Evolutionary conservation across 2,113 vertebrate genomes (phyloP), one percentile per base, ranked within the genome.

Genomic region (Scatophagus argus): DNA sequence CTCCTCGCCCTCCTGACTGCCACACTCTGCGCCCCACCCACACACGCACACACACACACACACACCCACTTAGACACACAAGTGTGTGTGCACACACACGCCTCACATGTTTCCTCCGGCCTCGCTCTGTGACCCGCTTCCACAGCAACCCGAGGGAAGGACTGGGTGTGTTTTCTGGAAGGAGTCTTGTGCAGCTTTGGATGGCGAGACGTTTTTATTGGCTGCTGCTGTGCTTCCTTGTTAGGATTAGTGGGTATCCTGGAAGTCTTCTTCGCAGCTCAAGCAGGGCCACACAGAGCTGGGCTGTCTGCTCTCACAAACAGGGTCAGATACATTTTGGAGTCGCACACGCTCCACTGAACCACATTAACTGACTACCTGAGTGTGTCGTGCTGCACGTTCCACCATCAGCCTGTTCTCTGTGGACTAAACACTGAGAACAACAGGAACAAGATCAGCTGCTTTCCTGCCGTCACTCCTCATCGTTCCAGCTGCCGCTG

Each of bases 231-330:
- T 9, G 27, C 61, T 43, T 87, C 79, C 74, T 86, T 38, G 69
- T 88, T 82, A 14, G 74, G 84, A 61, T 71, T 25, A 75, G 36
- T 61, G 78, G 11, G 63, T 34, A 75, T 75, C 82, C 72, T 86
- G 83, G 36, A 47, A 23, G 21, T 7, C 16, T 8, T 44, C 21
- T 14, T 43, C 34, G 4, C 43, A 9, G 63, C 39, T 32, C n/a
- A 5, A 23, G 13, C 25, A 1, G n/a, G 6, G 36, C 36, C 39
- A 39, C 36, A 11, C 1, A 21, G 19, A 63, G 32, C 25, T 1
- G 8, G 5, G 6, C 17, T 10, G 44, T 39, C 29, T 63, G 54
- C 25, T 12, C 34, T 46, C n/a, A 39, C 49, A 47, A 72, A 39
- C 23, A 10, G 70, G 54, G 64, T 47, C 56, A 46, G 27, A 32